Base-by-base conservation (phyloP, 1,140 invertebrate genomes). In the Heliconius hermathena region DNA sequence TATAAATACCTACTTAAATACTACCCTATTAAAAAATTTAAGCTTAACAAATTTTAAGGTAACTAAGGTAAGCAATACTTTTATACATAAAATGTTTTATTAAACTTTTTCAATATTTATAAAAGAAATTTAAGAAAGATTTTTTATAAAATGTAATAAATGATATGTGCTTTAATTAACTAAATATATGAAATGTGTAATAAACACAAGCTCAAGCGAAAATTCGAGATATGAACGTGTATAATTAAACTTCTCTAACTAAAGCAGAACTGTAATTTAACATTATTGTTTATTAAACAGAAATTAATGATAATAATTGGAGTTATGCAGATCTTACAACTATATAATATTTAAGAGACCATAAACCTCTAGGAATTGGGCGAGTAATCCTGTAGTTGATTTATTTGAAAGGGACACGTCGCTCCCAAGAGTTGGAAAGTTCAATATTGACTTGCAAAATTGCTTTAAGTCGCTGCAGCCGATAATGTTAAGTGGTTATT, bases 391-490 rank as follows among this genome's bases (percentile, higher is more conserved):
- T 73, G 83, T 84, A 84, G 82, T 88, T 85, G 86, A 91, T 90
- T 89, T 89, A 90, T 90, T 91, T 87, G 82, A 84, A 86, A 84
- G 86, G 88, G 87, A 92, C 88, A 89, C 89, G 90, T 90, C 88
- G 87, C 84, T 88, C 85, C 85, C 82, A 80, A 83, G 83, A 90
- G 84, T 90, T 89, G 84, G 88, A 89, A 91, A 91, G 83, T 93
- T 89, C 90, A 93, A 94, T 93, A 93, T 94, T 94, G 90, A 92
- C 91, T 91, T 88, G 83, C 90, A 90, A 92, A 94, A 93, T 94
- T 93, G 89, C 90, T 92, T 91, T 90, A 93, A 94, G 89, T 85
- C 88, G 85, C 81, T 90, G 87, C 89, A 90, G 88, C 81, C 87
- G 89, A 93, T 94, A 90, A 91, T 89, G 88, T 82, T 82, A 81